phyloP scores from a whole-genome alignment of 2,113 vertebrate species.

The Sceloporus tristichus region DNA sequence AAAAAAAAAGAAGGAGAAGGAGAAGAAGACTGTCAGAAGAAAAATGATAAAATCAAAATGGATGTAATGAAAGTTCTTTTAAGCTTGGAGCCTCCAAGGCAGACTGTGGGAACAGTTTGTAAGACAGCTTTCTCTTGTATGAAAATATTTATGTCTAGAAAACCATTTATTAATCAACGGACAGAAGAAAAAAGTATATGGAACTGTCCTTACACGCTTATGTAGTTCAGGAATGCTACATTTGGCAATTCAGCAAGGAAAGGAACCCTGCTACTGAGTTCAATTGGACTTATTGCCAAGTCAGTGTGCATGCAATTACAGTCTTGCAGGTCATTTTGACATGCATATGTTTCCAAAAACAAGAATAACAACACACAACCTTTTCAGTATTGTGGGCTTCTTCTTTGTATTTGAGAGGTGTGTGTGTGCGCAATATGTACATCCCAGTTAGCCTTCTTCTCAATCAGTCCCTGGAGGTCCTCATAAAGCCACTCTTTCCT shows the following conservation, averaged over 20 bases:
- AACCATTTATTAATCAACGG: slow-evolving; percentile 31
- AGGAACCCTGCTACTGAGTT: not conserved
- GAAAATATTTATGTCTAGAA: not conserved
- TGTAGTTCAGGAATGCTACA: not conserved
- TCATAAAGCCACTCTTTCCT: too few relatives aligned
- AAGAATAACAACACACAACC: too few relatives aligned
- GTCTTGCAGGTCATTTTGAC: not conserved
- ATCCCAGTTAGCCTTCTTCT: too few relatives aligned
- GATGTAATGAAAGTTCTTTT: slow-evolving; percentile 3
- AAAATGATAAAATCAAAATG: not conserved
- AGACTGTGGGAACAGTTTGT: not conserved
- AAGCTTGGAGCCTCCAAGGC: not conserved
- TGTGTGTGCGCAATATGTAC: too few relatives aligned
- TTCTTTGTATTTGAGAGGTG: too few relatives aligned
- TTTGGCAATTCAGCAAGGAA: not conserved
- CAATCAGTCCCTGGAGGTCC: too few relatives aligned
- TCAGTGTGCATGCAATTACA: not conserved
- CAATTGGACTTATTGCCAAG: not conserved
- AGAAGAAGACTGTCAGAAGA: not conserved
- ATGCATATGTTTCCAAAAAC: not conserved
- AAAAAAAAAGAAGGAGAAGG: too few relatives aligned
- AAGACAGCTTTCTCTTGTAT: slow-evolving; percentile 30
- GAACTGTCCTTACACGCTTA: not conserved
- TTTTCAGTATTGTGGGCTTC: too few relatives aligned
- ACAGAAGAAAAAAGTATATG: not conserved